Conservation (phyloP, 53 echinoderm and acorn worm species). For the Arbacia lixula region DNA sequence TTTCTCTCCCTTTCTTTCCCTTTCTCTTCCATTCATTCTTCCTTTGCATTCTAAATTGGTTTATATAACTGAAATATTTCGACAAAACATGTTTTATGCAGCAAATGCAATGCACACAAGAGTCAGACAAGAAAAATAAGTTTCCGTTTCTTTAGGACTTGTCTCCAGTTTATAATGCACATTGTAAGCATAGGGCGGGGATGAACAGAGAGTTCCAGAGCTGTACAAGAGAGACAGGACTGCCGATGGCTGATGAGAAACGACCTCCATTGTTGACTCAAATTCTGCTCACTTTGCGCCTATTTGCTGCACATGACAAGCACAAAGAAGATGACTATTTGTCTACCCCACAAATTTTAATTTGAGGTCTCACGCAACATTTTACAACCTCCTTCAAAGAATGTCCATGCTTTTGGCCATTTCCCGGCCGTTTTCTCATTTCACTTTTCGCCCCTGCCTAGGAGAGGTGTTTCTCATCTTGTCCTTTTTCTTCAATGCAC, state of each 20-base stretch:
- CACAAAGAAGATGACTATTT: conserved; percentile 35
- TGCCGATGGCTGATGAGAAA: too few species aligned
- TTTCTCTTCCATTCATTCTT: too few species aligned
- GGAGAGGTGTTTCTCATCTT: neutral
- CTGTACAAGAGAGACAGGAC: too few species aligned
- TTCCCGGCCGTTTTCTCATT: neutral
- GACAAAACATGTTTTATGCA: too few species aligned
- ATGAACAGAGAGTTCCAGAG: too few species aligned
- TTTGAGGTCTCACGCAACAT: conserved; percentile 59
- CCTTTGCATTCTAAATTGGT: too few species aligned
- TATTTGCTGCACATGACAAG: conserved; percentile 39
- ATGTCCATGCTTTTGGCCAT: neutral
- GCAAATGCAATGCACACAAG: too few species aligned
- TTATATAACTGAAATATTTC: too few species aligned
- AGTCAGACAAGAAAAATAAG: too few species aligned
- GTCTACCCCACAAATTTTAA: conserved; percentile 50
- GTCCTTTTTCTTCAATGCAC: conserved; percentile 19
- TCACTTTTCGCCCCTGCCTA: neutral
- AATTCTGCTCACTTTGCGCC: conserved; percentile 45
- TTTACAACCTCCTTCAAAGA: conserved; percentile 17
- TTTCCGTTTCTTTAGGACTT: too few species aligned
- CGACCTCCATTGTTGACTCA: conserved; percentile 14
- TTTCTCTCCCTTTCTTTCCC: neutral
- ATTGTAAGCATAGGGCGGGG: too few species aligned
- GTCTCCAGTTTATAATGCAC: too few species aligned